A percentile compares a stretch with the other conserved stretches of the same genome.
Evolutionary conservation across 2,797 vertebrate genomes (phyloP).

Genomic region (Rousettus madagascariensis): DNA sequence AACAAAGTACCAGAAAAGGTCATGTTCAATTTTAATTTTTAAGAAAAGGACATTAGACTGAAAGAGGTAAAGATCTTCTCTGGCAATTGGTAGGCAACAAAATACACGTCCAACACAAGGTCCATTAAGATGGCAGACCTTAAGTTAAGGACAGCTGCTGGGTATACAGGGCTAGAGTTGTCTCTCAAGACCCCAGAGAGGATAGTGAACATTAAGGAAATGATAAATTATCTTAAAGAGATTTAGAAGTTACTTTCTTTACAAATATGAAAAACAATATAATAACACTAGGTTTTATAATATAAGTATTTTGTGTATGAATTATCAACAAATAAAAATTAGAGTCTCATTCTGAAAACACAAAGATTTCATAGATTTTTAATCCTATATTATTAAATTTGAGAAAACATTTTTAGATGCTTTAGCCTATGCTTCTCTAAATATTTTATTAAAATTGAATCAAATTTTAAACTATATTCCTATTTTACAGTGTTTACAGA

Average conservation of each 20-base stretch:
- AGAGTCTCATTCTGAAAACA: slow-evolving; percentile 37
- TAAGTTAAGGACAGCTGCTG: not conserved
- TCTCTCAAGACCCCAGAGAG: not conserved
- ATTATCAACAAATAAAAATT: not conserved
- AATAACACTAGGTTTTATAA: not conserved
- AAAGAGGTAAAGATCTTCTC: not conserved
- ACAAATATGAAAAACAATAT: slow-evolving; percentile 20
- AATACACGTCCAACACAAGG: not conserved
- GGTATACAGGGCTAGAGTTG: not conserved
- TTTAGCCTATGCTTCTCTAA: not conserved
- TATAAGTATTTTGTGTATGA: slow-evolving; percentile 27
- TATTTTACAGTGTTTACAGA: slow-evolving; percentile 58
- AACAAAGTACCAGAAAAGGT: not conserved
- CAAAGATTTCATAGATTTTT: slow-evolving; percentile 10
- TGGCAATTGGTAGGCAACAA: not conserved
- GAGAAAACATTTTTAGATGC: not conserved
- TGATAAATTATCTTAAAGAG: not conserved
- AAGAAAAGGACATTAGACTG: not conserved
- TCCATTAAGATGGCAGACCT: not conserved
- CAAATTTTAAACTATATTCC: not conserved
- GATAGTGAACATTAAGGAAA: not conserved
- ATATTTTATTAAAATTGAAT: slow-evolving; percentile 16
- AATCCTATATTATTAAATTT: slow-evolving; percentile 8
- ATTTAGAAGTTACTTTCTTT: not conserved
- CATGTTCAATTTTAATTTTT: not conserved